Conservation (phyloP, 2,113 vertebrate genomes). For the Synodontis membranacea region DNA sequence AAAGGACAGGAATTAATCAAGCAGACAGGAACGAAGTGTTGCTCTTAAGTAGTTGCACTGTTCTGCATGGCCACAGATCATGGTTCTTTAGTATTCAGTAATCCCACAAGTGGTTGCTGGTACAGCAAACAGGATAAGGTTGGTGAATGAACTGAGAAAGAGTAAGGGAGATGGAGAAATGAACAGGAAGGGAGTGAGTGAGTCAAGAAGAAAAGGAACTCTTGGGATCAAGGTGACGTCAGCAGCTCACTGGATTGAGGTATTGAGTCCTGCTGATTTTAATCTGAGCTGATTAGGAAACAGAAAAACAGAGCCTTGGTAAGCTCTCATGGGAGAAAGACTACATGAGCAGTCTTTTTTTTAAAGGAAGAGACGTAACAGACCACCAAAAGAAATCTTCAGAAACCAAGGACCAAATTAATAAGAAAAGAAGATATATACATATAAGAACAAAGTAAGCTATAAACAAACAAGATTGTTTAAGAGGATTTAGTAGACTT, state of each 20-base stretch:
- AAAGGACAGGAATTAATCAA: slow-evolving; percentile 34
- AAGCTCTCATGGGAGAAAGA: slow-evolving; percentile 49
- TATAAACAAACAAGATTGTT: slow-evolving; percentile 17
- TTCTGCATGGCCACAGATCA: slow-evolving; percentile 31
- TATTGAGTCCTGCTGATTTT: slow-evolving; percentile 69
- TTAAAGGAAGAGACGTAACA: slow-evolving; percentile 24
- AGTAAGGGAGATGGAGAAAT: slow-evolving; percentile 46
- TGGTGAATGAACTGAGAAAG: slow-evolving; percentile 37
- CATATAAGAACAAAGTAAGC: slow-evolving; percentile 38
- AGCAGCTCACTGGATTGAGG: slow-evolving; percentile 65
- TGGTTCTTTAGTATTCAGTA: slow-evolving; percentile 46
- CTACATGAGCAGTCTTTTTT: slow-evolving; percentile 28
- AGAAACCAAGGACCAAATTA: neutral
- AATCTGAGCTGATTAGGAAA: slow-evolving; percentile 70
- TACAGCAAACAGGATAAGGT: slow-evolving; percentile 32
- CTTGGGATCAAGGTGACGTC: slow-evolving; percentile 62
- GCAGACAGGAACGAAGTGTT: slow-evolving; percentile 20
- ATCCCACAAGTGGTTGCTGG: slow-evolving; percentile 44
- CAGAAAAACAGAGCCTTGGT: slow-evolving; percentile 54
- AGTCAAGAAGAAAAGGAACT: slow-evolving; percentile 46
- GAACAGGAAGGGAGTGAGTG: slow-evolving; percentile 44
- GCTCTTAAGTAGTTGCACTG: slow-evolving; percentile 25
- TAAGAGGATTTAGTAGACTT: slow-evolving; percentile 23
- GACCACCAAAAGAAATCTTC: slow-evolving; percentile 32
- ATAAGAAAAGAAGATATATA: slow-evolving; percentile 30